Conservation (phyloP, 2,113 vertebrate genomes). For the Rafetus swinhoei region DNA sequence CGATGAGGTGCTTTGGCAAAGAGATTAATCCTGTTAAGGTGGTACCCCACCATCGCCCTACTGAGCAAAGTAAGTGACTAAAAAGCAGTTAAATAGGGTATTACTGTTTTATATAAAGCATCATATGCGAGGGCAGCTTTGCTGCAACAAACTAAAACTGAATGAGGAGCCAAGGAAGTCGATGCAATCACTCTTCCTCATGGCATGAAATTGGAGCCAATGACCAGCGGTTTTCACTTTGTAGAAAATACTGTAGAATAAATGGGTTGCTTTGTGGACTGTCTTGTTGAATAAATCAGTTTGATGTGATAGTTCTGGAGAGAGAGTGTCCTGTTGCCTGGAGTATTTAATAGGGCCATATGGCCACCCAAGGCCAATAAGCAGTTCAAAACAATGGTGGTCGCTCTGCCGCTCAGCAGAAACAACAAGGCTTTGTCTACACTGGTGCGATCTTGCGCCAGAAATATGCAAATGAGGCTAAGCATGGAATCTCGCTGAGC, state of each 20-base stretch:
- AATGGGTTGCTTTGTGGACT: not conserved
- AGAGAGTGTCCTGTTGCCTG: too few relatives aligned
- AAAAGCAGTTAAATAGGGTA: not conserved
- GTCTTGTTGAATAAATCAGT: not conserved
- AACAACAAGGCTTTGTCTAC: not conserved
- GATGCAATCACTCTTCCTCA: not conserved
- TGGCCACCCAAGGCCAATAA: not conserved
- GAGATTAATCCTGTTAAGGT: not conserved
- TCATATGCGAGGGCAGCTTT: not conserved
- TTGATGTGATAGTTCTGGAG: not conserved
- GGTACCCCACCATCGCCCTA: not conserved
- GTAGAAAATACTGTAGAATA: not conserved
- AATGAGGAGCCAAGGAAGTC: not conserved
- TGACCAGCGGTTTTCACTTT: not conserved
- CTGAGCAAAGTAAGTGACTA: not conserved
- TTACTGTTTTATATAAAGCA: not conserved
- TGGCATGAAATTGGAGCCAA: not conserved
- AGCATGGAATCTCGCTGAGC: too few relatives aligned
- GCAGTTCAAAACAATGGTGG: not conserved
- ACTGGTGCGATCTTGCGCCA: too few relatives aligned
- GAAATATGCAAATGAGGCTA: too few relatives aligned
- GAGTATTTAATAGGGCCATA: not conserved
- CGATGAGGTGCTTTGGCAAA: not conserved
- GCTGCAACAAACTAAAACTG: not conserved
- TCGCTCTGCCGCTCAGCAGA: not conserved